Conservation (phyloP, 2,113 vertebrate species). For the Hippopotamus amphibius region DNA sequence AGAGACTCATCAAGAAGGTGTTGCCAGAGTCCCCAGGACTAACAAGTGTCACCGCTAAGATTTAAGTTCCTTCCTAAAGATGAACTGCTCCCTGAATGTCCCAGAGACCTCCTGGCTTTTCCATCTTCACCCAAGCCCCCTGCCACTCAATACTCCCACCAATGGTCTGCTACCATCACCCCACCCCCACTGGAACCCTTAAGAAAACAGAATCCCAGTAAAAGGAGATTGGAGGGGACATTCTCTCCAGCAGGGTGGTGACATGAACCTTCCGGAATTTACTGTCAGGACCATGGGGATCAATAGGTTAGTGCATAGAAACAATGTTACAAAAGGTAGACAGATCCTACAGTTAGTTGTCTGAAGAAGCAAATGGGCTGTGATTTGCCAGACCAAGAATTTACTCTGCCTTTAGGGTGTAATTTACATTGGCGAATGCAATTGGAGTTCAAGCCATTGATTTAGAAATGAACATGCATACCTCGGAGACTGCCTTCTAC, state of each 20-base stretch:
- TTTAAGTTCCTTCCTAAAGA: constrained; percentile 4
- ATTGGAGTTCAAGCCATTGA: not conserved
- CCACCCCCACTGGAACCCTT: not conserved
- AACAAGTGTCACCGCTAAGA: not conserved
- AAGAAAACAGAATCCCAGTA: not conserved
- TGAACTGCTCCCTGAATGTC: not conserved
- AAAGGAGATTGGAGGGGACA: not conserved
- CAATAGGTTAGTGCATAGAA: not conserved
- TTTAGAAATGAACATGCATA: not conserved
- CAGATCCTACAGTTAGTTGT: not conserved
- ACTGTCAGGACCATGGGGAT: not conserved
- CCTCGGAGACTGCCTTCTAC: not conserved
- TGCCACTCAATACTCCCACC: not conserved
- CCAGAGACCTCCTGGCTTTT: not conserved
- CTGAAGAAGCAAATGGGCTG: not conserved
- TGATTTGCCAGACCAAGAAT: not conserved
- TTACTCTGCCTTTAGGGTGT: not conserved
- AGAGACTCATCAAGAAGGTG: not conserved
- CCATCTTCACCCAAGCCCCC: not conserved
- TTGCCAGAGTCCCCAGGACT: not conserved
- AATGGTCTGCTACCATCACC: not conserved
- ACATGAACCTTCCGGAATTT: not conserved
- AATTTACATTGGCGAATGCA: not conserved
- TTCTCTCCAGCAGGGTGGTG: not conserved
- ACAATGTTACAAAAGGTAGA: not conserved